phyloP scores from a whole-genome alignment of 1,140 invertebrate genomes.

The Contarinia nasturtii region DNA sequence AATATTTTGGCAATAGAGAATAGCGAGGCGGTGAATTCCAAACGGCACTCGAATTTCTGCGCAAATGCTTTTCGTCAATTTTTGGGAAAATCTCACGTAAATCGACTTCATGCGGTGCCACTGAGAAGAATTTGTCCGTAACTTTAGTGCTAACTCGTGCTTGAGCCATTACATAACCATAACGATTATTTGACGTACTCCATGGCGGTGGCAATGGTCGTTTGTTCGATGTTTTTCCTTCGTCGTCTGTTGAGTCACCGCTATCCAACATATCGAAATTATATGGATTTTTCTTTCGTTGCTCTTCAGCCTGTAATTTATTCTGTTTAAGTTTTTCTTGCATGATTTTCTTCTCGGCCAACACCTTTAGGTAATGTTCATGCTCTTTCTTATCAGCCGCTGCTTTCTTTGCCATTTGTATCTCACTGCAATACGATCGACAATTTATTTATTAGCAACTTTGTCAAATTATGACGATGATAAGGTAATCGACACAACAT shows the following conservation, averaged over 20 bases:
- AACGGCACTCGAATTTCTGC: constrained; percentile 46
- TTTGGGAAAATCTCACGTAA: constrained; percentile 40
- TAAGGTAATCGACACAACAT: no score
- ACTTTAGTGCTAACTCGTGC: constrained; percentile 16
- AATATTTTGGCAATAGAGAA: constrained; percentile 25
- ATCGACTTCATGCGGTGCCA: constrained; percentile 40
- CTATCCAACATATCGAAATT: constrained; percentile 27
- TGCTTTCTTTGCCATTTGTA: no score
- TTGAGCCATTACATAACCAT: constrained; percentile 13
- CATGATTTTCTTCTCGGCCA: no score
- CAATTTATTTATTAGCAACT: no score
- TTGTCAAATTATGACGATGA: no score
- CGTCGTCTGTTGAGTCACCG: constrained; percentile 34
- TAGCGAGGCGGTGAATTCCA: constrained; percentile 46
- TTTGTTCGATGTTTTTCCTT: constrained; percentile 23
- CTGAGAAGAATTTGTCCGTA: constrained; percentile 37
- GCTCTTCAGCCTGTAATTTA: constrained; percentile 10
- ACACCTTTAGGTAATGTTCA: no score
- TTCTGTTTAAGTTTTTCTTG: constrained; percentile 4
- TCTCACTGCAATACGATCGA: no score
- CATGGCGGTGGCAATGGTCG: constrained; percentile 29
- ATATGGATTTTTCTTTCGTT: constrained; percentile 10
- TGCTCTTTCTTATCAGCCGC: no score
- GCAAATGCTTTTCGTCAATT: constrained; percentile 38
- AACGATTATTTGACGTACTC: constrained; percentile 25